These are phyloP conservation scores for Ormyrus rosae DNA, from an alignment of 2,888 invertebrate genomes.

Conservation along the genomic window DNA sequence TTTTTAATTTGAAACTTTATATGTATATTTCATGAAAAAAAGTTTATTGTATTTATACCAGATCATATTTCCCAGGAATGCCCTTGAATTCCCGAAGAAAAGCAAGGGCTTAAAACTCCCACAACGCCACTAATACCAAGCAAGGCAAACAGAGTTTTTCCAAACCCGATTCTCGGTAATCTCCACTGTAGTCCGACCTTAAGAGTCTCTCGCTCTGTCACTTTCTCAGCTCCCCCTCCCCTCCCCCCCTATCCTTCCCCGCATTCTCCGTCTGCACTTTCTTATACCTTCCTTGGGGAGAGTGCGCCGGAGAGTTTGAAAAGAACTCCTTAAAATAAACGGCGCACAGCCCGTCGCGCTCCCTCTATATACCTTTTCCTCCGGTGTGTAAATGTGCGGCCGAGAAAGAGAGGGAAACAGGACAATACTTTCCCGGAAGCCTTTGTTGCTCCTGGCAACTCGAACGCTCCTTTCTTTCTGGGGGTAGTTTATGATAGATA, in stretches of 20 bases:
- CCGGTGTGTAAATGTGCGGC: conserved; percentile 14
- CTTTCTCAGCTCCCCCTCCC: conserved; percentile 3
- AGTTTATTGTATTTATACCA: too few relatives aligned
- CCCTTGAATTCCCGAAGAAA: too few relatives aligned
- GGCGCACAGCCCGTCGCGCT: conserved; percentile 53
- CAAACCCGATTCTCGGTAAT: not conserved
- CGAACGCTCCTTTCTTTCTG: conserved; percentile 15
- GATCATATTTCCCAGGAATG: too few relatives aligned
- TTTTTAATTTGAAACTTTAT: too few relatives aligned
- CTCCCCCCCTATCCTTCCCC: conserved; percentile 53
- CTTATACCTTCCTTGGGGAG: conserved; percentile 19
- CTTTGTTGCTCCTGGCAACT: conserved; percentile 50
- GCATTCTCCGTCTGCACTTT: conserved; percentile 38
- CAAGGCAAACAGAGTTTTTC: not conserved
- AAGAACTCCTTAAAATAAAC: conserved; percentile 72
- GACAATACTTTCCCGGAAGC: conserved; percentile 59
- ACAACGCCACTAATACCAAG: not conserved
- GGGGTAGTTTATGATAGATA: conserved; percentile 51
- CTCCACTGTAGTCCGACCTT: conserved; percentile 30
- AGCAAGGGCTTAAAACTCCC: too few relatives aligned
- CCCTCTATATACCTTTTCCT: not conserved
- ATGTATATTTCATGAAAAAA: too few relatives aligned
- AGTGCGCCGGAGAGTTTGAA: conserved; percentile 63
- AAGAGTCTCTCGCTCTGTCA: conserved; percentile 37
- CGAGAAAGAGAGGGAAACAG: not conserved